Conservation (phyloP, 2,113 vertebrate species). For the Bos indicus region DNA sequence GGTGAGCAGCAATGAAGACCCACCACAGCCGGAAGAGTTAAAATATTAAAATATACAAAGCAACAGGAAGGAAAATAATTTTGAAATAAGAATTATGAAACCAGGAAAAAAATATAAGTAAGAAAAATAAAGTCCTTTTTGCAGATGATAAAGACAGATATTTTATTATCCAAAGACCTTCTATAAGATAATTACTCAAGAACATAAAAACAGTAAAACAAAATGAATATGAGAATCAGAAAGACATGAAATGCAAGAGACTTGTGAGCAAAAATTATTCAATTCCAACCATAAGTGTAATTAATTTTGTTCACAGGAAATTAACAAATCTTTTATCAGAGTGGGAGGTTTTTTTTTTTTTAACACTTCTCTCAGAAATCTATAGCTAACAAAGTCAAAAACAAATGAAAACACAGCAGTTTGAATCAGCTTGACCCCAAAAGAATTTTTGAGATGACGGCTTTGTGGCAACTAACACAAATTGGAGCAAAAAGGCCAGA, state of each 20-base stretch:
- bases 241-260: neutral
- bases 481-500: neutral
- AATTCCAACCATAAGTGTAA: neutral
- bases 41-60: neutral
- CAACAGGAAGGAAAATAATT: neutral
- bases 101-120: neutral
- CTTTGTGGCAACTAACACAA: neutral
- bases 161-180: neutral
- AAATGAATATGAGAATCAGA: neutral
- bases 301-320: neutral
- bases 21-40: neutral
- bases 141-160: neutral
- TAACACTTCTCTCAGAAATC: neutral
- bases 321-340: constrained; percentile 7
- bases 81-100: neutral
- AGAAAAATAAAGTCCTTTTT: neutral
- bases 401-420: neutral
- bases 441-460: neutral
- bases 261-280: neutral
- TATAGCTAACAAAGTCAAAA: neutral
- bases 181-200: neutral
- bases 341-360: neutral
- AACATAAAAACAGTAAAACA: neutral
- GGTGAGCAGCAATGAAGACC: neutral
- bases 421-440: neutral